Evolutionary conservation across 2,797 vertebrate genomes (phyloP).

Genomic region (Neomorphus geoffroyi): DNA sequence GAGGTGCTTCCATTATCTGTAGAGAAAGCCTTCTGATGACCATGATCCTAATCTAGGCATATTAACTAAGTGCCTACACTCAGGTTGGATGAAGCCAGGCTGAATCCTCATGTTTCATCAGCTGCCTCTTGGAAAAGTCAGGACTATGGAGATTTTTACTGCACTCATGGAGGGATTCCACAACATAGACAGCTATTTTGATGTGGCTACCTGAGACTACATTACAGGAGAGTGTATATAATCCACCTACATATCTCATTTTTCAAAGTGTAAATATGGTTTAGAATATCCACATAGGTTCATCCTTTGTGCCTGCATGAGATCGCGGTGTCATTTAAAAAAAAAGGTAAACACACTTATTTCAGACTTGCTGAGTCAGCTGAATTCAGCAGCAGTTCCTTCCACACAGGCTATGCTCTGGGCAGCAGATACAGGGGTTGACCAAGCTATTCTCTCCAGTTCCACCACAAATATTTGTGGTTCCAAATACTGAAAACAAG

Average conservation of each 20-base stretch:
- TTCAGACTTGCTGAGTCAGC: neutral
- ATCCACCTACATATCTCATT: neutral
- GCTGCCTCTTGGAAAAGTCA: neutral
- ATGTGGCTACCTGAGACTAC: neutral
- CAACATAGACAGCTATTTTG: neutral
- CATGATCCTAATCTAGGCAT: neutral
- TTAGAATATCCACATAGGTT: neutral
- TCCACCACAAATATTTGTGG: constrained; percentile 5
- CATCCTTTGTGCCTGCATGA: neutral
- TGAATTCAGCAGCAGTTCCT: neutral
- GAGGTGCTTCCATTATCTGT: neutral
- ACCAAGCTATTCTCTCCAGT: neutral
- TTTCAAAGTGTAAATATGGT: neutral
- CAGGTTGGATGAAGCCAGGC: neutral
- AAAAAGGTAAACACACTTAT: neutral
- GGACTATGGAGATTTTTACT: neutral
- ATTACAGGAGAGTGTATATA: neutral
- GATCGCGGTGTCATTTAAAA: neutral
- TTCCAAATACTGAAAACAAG: neutral
- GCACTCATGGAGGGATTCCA: neutral
- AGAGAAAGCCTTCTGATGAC: neutral
- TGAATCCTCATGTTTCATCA: neutral
- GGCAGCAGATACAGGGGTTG: neutral
- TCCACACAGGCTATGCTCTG: neutral
- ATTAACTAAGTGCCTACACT: neutral